phyloP scores from a whole-genome alignment of 1,140 invertebrate genomes.

The Tetramorium alpestre region DNA sequence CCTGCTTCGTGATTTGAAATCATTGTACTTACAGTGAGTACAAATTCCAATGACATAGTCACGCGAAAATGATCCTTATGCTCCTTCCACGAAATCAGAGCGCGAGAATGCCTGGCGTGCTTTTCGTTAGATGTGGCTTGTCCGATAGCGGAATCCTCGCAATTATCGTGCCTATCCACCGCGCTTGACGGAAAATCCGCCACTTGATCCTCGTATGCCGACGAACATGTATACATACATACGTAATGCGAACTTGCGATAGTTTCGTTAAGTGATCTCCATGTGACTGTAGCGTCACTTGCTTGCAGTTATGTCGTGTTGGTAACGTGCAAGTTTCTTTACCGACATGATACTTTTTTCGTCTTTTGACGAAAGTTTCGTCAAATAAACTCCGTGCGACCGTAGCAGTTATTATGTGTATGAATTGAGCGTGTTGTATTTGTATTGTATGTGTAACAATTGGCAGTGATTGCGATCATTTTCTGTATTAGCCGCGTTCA shows the following conservation, averaged over 20 bases:
- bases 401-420: neutral
- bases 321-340: neutral
- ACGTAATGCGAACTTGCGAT: neutral
- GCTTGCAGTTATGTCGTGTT: neutral
- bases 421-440: neutral
- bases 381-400: neutral
- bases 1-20: neutral
- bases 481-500: neutral
- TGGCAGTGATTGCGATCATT: neutral
- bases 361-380: neutral
- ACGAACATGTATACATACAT: neutral
- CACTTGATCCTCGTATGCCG: neutral
- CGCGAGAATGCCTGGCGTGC: neutral
- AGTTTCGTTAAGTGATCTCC: neutral
- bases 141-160: neutral
- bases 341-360: neutral
- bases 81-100: neutral
- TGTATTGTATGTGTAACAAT: neutral
- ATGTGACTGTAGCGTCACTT: neutral
- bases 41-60: neutral
- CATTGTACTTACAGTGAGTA: neutral
- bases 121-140: neutral
- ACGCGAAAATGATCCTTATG: neutral
- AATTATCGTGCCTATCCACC: neutral
- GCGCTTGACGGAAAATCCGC: neutral